Conservation (phyloP, 2,888 invertebrate genomes). For the Cryptus armator region DNA sequence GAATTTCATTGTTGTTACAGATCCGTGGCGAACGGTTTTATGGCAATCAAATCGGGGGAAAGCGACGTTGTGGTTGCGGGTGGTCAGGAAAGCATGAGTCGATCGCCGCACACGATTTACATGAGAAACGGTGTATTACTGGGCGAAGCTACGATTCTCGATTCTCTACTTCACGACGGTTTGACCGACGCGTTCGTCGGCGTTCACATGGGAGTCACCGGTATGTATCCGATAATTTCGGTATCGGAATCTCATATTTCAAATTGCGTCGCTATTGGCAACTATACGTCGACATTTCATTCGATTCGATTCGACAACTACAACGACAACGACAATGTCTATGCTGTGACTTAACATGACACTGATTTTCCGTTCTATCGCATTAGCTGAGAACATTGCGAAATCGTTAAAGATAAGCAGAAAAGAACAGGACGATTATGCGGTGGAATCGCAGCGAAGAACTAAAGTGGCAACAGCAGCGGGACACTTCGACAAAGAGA, state of each 20-base stretch:
- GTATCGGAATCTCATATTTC: too few relatives aligned
- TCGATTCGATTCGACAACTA: too few relatives aligned
- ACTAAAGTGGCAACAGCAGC: slow-evolving; percentile 88
- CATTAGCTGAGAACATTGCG: slow-evolving; percentile 91
- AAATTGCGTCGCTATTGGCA: too few relatives aligned
- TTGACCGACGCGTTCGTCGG: slow-evolving; percentile 91
- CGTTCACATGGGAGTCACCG: slow-evolving; percentile 93
- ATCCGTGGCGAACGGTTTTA: slow-evolving; percentile 89
- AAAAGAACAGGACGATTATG: slow-evolving; percentile 90
- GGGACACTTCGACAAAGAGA: slow-evolving; percentile 90
- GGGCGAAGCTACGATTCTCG: slow-evolving; percentile 88
- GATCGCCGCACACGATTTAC: slow-evolving; percentile 89
- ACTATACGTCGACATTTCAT: too few relatives aligned
- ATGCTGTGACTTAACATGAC: not conserved
- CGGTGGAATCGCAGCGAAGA: slow-evolving; percentile 89
- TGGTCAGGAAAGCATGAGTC: slow-evolving; percentile 94
- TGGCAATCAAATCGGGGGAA: slow-evolving; percentile 90
- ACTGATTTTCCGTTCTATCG: slow-evolving; percentile 2
- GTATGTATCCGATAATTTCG: too few relatives aligned
- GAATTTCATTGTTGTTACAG: slow-evolving; percentile 81
- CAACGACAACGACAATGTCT: not conserved
- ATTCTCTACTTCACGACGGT: slow-evolving; percentile 90
- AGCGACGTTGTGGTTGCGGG: slow-evolving; percentile 90
- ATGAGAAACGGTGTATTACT: slow-evolving; percentile 89
- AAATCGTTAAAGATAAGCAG: slow-evolving; percentile 88